These are phyloP conservation scores for Oceanodroma tethys DNA, from an alignment of 2,113 vertebrate genomes.

Conservation along the genomic window DNA sequence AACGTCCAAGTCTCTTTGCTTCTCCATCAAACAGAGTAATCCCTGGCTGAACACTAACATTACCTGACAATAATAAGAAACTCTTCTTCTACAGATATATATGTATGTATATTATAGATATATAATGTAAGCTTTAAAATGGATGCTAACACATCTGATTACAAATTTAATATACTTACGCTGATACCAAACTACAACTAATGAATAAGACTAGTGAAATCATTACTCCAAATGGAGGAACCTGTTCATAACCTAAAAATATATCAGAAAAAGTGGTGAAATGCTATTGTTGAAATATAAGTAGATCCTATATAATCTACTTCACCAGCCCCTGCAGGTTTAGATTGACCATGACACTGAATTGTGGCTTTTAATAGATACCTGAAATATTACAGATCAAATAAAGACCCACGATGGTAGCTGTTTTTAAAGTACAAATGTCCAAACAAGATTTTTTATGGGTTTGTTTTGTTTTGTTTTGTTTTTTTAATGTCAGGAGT, in stretches of 20 bases:
- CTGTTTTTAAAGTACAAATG: neutral
- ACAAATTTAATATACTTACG: neutral
- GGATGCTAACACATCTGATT: neutral
- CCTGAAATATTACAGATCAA: conserved; percentile 13
- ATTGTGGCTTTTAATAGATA: conserved; percentile 15
- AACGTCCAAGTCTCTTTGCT: conserved; percentile 56
- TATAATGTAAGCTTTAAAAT: neutral
- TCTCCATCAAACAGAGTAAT: conserved; percentile 59
- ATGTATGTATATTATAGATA: neutral
- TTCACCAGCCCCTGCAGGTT: neutral
- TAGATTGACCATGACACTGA: neutral
- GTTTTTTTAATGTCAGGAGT: neutral
- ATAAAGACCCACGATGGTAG: neutral
- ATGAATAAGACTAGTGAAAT: neutral
- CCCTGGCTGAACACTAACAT: conserved; percentile 60
- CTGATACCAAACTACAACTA: neutral
- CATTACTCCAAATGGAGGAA: neutral
- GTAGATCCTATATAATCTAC: neutral
- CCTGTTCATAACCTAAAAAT: neutral
- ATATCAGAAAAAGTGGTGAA: neutral
- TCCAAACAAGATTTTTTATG: neutral
- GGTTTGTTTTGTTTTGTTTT: neutral
- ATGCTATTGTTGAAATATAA: neutral
- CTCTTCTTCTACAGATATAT: neutral
- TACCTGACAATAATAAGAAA: conserved; percentile 36